Conservation (phyloP, 2,888 invertebrate species). For the Spilarctia lutea region DNA sequence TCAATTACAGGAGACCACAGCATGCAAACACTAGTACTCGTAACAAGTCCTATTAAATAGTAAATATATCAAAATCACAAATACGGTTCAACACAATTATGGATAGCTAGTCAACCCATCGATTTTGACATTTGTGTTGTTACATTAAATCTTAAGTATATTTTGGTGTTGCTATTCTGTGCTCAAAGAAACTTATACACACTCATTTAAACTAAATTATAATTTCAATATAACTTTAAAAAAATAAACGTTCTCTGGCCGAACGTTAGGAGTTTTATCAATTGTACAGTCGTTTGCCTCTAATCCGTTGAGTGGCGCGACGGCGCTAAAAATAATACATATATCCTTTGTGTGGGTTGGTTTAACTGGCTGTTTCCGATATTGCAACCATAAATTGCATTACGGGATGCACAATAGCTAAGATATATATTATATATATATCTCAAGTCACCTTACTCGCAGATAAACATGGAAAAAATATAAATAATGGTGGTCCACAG, state of each 20-base stretch:
- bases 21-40: no score
- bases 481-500: background rate
- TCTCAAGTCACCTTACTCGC: background rate
- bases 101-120: no score
- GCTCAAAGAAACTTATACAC: slow-evolving; percentile 21
- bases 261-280: slow-evolving; percentile 31
- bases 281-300: slow-evolving; percentile 39
- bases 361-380: slow-evolving; percentile 29
- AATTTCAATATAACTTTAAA: slow-evolving; percentile 24
- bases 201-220: slow-evolving; percentile 16
- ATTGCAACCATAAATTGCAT: slow-evolving; percentile 3
- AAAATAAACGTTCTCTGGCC: slow-evolving; percentile 22
- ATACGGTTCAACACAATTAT: no score
- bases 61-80: no score
- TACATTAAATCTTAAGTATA: background rate
- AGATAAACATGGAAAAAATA: background rate
- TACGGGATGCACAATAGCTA: slow-evolving; percentile 2
- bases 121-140: no score
- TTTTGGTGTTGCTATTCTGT: slow-evolving; percentile 20
- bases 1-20: no score
- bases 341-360: slow-evolving; percentile 43
- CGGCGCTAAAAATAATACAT: slow-evolving; percentile 51
- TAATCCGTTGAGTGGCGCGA: slow-evolving; percentile 37
- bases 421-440: background rate
- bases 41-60: no score